Evolutionary conservation across 1,140 invertebrate genomes (phyloP).

Genomic region (Platorchestia sp.): DNA sequence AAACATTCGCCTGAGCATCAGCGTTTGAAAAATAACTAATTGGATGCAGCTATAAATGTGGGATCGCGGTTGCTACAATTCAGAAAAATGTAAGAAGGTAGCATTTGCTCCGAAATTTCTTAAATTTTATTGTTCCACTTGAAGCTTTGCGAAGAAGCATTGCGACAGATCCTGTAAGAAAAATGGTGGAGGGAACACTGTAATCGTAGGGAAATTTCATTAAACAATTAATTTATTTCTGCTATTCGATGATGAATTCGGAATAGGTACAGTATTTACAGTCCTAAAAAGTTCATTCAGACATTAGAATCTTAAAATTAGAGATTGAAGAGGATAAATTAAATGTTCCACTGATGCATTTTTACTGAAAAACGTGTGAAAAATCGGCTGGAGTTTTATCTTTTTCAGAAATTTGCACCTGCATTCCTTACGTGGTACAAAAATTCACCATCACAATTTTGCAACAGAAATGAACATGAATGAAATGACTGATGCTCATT

Average conservation of each 20-base stretch:
- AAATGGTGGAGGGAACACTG: neutral
- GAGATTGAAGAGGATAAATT: neutral
- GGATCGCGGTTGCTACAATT: neutral
- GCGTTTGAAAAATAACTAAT: neutral
- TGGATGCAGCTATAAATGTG: neutral
- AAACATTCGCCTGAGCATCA: neutral
- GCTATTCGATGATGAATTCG: too few relatives aligned
- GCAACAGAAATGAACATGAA: too few relatives aligned
- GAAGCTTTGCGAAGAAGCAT: neutral
- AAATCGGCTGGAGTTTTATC: neutral
- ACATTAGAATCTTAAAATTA: neutral
- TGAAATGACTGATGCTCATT: too few relatives aligned
- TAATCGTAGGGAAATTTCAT: neutral
- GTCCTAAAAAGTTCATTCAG: neutral
- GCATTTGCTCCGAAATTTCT: neutral
- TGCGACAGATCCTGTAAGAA: neutral
- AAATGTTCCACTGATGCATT: neutral
- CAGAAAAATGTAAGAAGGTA: neutral
- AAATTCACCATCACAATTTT: too few relatives aligned
- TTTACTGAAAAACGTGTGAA: neutral
- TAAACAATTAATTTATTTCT: neutral
- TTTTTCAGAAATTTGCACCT: neutral
- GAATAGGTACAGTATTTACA: too few relatives aligned
- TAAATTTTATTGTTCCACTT: neutral
- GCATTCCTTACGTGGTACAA: too few relatives aligned